Evolutionary conservation across 2,113 vertebrate species (phyloP).

Genomic region (Psammodynastes pulverulentus): DNA sequence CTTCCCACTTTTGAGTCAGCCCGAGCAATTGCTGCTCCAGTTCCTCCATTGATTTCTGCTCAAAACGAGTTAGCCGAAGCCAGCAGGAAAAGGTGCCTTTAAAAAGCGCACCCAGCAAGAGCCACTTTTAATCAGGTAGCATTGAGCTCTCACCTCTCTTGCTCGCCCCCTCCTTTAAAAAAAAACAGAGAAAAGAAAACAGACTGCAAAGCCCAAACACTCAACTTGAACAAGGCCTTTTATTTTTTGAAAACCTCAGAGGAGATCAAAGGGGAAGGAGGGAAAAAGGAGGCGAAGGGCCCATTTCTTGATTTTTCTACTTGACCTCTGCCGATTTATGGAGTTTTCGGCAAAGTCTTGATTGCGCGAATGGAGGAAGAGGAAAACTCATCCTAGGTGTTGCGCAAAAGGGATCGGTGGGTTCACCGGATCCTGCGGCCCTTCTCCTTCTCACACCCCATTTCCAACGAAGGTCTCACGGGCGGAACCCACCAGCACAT

Average conservation of each 20-base stretch:
- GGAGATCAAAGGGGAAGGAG: not conserved
- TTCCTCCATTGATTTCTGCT: not conserved
- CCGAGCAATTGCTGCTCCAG: not conserved
- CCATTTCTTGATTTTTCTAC: not conserved
- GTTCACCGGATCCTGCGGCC: not conserved
- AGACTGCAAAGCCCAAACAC: not conserved
- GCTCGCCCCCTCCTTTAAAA: fast-evolving
- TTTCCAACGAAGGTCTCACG: not conserved
- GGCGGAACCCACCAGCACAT: not conserved
- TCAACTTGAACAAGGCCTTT: not conserved
- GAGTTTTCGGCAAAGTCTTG: not conserved
- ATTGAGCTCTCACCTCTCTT: not conserved
- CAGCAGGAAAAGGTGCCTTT: not conserved
- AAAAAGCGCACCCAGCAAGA: not conserved
- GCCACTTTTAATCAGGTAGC: not conserved
- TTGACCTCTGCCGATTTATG: not conserved
- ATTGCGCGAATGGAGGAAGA: not conserved
- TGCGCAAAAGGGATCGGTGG: not conserved
- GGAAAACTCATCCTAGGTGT: not conserved
- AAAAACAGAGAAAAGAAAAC: not conserved
- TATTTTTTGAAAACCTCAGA: not conserved
- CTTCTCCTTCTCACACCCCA: not conserved
- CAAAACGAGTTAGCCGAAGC: not conserved
- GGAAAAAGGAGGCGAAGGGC: fast-evolving
- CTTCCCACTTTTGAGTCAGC: not conserved